These are phyloP conservation scores for Lypha dubia DNA, from an alignment of 2,888 invertebrate species.

Conservation along the genomic window DNA sequence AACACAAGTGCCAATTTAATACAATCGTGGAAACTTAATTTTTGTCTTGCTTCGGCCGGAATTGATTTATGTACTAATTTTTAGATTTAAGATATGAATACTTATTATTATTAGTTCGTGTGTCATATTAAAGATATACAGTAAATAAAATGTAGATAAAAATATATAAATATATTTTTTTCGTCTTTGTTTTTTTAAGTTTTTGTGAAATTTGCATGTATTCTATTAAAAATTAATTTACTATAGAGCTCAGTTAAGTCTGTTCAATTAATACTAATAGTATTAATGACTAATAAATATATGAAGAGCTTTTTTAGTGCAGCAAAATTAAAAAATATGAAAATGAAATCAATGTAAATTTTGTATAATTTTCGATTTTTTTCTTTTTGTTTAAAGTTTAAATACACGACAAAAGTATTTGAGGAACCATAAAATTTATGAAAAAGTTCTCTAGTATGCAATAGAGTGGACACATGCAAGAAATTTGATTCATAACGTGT, in stretches of 20 bases:
- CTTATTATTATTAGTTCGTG: conserved; percentile 5
- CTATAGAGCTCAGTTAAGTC: conserved; percentile 1
- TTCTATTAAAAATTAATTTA: not conserved
- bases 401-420: too few relatives aligned
- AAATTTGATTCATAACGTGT: too few relatives aligned
- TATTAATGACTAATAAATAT: not conserved
- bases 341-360: too few relatives aligned
- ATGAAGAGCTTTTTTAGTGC: too few relatives aligned
- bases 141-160: not conserved
- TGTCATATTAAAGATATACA: not conserved
- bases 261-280: not conserved
- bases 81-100: not conserved
- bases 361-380: too few relatives aligned
- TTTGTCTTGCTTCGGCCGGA: not conserved
- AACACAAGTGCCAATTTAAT: not conserved
- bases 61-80: not conserved
- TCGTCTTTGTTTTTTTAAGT: not conserved
- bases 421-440: too few relatives aligned
- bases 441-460: too few relatives aligned
- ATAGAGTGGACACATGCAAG: too few relatives aligned
- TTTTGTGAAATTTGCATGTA: not conserved
- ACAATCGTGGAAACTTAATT: not conserved
- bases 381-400: too few relatives aligned
- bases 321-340: too few relatives aligned
- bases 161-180: not conserved